phyloP scores from a whole-genome alignment of 2,113 vertebrate species.

The Burhinus bistriatus region DNA sequence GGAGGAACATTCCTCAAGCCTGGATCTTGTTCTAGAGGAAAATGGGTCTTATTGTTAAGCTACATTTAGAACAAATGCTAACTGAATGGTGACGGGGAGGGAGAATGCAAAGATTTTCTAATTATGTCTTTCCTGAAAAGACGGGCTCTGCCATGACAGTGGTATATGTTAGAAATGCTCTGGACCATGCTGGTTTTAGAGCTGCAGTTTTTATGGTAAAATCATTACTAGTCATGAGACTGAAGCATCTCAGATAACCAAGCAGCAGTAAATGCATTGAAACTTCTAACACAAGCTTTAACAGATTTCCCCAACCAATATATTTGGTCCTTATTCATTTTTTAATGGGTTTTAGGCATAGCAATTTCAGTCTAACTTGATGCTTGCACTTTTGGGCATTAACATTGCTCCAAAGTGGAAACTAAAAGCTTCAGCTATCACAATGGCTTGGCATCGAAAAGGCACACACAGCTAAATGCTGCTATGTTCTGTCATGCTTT shows the following conservation, averaged over 20 bases:
- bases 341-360: background rate
- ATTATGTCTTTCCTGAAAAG: slow-evolving; percentile 9
- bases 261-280: background rate
- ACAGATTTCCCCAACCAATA: background rate
- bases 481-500: background rate
- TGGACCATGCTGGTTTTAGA: background rate
- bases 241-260: background rate
- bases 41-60: slow-evolving; percentile 61
- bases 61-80: slow-evolving; percentile 24
- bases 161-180: background rate
- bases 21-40: slow-evolving; percentile 53
- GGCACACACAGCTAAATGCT: background rate
- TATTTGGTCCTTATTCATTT: slow-evolving; percentile 21
- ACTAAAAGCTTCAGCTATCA: slow-evolving; percentile 26
- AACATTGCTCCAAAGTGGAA: slow-evolving; percentile 8
- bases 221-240: background rate
- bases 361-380: background rate
- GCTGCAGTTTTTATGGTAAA: background rate
- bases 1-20: slow-evolving; percentile 56
- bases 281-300: background rate
- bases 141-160: background rate
- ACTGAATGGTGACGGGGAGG: slow-evolving; percentile 7
- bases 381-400: slow-evolving; percentile 25
- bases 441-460: background rate
- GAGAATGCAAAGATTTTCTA: slow-evolving; percentile 56